Conservation (phyloP, 2,113 vertebrate genomes). For the Hydrolagus affinis region DNA sequence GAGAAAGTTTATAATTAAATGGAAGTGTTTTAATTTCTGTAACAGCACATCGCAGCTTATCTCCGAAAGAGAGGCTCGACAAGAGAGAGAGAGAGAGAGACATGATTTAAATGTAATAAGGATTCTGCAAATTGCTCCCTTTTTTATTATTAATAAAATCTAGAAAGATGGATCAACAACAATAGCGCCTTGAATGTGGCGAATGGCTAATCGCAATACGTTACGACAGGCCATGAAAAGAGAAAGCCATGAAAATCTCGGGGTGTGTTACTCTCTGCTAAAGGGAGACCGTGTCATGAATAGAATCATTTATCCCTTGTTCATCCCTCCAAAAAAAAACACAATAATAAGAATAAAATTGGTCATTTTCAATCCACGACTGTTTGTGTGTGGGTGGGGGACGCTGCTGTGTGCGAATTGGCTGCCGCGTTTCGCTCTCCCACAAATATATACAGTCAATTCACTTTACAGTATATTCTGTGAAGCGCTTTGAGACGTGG, state of each 20-base stretch:
- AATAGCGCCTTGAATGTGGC: not conserved
- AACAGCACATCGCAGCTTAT: not conserved
- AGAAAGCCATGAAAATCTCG: no score
- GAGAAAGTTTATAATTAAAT: constrained; percentile 32
- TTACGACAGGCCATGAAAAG: no score
- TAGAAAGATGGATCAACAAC: not conserved
- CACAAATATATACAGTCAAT: no score
- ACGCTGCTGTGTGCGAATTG: no score
- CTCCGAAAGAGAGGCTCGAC: not conserved
- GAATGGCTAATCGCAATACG: no score
- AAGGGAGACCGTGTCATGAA: not conserved
- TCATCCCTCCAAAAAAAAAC: no score
- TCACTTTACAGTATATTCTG: no score
- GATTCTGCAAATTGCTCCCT: not conserved
- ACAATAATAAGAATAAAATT: no score
- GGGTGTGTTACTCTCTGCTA: no score
- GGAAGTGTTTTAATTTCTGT: constrained; percentile 27
- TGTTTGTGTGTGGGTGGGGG: not conserved
- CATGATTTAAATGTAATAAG: constrained; percentile 19
- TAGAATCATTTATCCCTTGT: not conserved
- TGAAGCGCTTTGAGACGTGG: no score
- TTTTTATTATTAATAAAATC: not conserved
- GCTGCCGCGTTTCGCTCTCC: no score
- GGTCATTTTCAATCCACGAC: not conserved
- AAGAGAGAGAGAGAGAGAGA: not conserved